Evolutionary conservation across 2,797 vertebrate species (phyloP), one percentile per base, ranked within the genome.

Genomic region (Microctenopoma steveboyesi): DNA sequence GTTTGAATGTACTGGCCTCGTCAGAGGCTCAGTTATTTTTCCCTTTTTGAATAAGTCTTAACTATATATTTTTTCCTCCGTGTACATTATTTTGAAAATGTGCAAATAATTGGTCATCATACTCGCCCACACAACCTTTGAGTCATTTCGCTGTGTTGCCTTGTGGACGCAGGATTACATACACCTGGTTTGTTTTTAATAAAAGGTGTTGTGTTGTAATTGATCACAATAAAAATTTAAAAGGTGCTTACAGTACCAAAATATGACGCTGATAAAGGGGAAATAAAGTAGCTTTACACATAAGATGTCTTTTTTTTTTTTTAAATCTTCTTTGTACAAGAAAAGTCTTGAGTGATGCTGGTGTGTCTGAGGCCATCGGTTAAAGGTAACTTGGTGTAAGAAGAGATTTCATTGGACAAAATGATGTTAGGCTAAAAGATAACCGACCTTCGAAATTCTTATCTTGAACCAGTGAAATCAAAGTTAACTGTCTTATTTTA

Each of bases 271-370:
- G 73, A 72, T 76, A 53, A 69, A 76, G 37, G 63, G 72, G 16
- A 75, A 92, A 93, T 91, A 92, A 92, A 92, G 78, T 87, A 82
- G 76, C 79, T 90, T 91, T 88, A 79, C 55, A 87, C 72, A 10
- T 74, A 81, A 79, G 28, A 0, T 2, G 22, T 1, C 15, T 66
- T n/a, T 16, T 60, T 12, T 56, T 52, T 43, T 5, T 22, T 48
- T 39, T 0, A 9, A 28, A 14, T 30, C 35, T 39, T 56, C 10
- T 40, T 40, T 42, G 40, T 43, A 16, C 5, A 14, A 16, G 14
- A 43, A 43, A 43, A 5, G 5, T 4, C 3, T 13, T 5, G 40
- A 40, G 11, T 40, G 13, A 40, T 40, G 39, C 39, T 40, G 39
- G 13, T 8, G 33, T 35, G 33, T 35, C 1, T 6, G 7, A 33